Percentiles rank a stretch among this genome's conserved stretches.
Conservation (phyloP, 2,113 vertebrate species). For the Aix galericulata region DNA sequence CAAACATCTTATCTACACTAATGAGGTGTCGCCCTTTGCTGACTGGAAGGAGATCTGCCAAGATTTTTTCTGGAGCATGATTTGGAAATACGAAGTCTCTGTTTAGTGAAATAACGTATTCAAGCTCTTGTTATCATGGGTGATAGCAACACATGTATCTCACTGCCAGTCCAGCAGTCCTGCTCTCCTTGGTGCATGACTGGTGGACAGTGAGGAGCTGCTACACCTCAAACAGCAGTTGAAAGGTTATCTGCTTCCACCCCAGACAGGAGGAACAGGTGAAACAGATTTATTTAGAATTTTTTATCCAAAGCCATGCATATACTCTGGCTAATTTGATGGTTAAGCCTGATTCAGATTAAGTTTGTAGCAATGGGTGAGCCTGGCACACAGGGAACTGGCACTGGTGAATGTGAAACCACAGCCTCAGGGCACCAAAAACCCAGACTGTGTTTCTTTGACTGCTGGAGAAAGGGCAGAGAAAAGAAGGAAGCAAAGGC, state of each 20-base stretch:
- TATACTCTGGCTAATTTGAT: background rate
- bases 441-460: background rate
- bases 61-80: background rate
- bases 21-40: background rate
- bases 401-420: background rate
- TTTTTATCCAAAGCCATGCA: background rate
- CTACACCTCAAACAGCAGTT: accelerated
- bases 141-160: background rate
- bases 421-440: background rate
- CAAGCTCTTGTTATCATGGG: background rate
- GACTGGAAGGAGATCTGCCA: background rate
- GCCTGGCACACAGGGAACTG: background rate
- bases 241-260: background rate
- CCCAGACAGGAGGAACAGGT: background rate
- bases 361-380: background rate
- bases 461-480: background rate
- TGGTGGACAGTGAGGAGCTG: background rate
- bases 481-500: background rate
- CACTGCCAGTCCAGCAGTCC: background rate
- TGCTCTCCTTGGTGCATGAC: accelerated
- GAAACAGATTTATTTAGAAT: background rate
- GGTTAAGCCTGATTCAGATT: background rate
- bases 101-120: background rate
- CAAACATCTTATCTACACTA: background rate
- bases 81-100: background rate